A percentile compares a stretch with the other conserved stretches of the same genome.
Conservation (phyloP, 1,140 invertebrate genomes). For the Trachymyrmex cornetzi region DNA sequence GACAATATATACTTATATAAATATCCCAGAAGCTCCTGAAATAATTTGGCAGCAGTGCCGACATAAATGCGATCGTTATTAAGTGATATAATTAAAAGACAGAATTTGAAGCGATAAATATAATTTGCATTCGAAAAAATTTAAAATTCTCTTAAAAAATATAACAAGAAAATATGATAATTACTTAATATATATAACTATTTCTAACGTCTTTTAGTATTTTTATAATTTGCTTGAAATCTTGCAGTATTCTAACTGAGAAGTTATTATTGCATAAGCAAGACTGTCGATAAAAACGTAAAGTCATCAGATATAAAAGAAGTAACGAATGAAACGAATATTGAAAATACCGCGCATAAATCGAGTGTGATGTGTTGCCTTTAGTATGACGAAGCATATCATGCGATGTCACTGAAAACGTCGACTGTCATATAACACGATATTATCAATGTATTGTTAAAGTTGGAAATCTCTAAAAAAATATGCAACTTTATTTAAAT, state of each 20-base stretch:
- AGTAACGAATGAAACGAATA: background rate
- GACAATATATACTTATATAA: background rate
- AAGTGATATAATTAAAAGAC: background rate
- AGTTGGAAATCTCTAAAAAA: background rate
- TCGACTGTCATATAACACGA: background rate
- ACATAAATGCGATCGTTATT: constrained; percentile 9
- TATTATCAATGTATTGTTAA: background rate
- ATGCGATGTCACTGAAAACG: background rate
- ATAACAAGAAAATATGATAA: background rate
- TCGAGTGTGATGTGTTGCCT: background rate
- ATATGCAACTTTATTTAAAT: background rate
- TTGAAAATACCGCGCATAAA: constrained; percentile 1
- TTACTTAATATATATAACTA: background rate
- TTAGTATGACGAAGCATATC: constrained; percentile 34
- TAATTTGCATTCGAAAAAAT: background rate
- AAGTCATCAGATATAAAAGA: constrained; percentile 19
- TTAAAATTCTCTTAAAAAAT: background rate
- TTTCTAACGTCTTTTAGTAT: background rate
- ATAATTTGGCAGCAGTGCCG: background rate
- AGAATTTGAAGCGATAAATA: background rate
- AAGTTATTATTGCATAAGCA: background rate
- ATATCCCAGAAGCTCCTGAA: background rate
- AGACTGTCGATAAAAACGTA: background rate
- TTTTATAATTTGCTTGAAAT: background rate
- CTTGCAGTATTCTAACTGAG: background rate